A percentile compares a stretch with the other conserved stretches of the same genome.
Evolutionary conservation across 2,113 vertebrate species (phyloP).

Genomic region (Siniperca chuatsi): DNA sequence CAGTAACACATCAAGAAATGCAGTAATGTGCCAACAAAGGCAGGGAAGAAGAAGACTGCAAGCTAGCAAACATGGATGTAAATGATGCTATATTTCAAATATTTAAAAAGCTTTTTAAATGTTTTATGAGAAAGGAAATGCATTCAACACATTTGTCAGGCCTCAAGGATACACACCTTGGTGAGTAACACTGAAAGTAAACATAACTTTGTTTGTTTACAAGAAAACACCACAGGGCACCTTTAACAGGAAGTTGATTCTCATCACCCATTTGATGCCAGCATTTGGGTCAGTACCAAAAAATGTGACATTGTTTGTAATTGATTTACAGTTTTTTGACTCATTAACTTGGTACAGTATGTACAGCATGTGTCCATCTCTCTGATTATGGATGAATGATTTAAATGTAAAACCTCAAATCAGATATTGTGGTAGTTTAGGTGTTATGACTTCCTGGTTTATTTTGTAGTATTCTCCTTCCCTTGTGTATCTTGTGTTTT

Average conservation of each 20-base stretch:
- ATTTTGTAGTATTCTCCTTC: no score
- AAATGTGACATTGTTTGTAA: conserved; percentile 9
- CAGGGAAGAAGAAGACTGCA: background rate
- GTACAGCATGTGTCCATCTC: conserved; percentile 22
- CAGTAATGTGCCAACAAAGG: background rate
- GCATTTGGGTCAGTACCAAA: background rate
- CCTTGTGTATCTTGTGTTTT: no score
- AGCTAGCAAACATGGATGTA: background rate
- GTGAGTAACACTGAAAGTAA: background rate
- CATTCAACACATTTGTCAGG: background rate
- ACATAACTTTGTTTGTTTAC: background rate
- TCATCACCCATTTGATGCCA: background rate
- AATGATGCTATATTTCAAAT: background rate
- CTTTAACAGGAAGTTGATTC: background rate
- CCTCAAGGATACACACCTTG: background rate
- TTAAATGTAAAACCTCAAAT: conserved; percentile 44
- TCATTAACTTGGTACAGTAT: conserved; percentile 3
- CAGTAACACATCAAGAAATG: no score
- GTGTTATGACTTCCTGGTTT: no score
- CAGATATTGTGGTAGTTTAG: background rate
- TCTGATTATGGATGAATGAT: conserved; percentile 33
- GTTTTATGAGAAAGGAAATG: background rate
- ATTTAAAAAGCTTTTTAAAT: background rate
- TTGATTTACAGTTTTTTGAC: conserved; percentile 30
- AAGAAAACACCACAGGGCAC: background rate